These are phyloP conservation scores for Chinchilla lanigera DNA, from an alignment of 2,113 vertebrate species.

Conservation along the genomic window DNA sequence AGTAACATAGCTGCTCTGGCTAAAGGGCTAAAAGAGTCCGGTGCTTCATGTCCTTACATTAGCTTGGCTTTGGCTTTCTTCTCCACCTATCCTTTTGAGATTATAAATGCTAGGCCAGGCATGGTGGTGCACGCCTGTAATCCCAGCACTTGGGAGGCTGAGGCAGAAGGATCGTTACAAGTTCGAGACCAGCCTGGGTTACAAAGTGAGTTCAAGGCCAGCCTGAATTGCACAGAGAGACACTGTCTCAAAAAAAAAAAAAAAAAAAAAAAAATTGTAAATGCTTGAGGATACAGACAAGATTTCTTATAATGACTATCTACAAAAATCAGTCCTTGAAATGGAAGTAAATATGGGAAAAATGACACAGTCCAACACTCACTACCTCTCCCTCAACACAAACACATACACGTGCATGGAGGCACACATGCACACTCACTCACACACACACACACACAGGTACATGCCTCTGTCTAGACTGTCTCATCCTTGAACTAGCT, in stretches of 20 bases:
- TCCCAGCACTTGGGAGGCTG: too few relatives aligned
- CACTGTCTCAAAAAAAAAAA: too few relatives aligned
- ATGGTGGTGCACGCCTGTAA: too few relatives aligned
- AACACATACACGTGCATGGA: neutral
- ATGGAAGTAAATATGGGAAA: neutral
- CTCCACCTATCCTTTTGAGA: neutral
- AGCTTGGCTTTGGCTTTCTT: neutral
- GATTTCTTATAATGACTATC: neutral
- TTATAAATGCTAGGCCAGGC: neutral
- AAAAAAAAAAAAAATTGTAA: neutral
- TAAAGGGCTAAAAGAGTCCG: neutral
- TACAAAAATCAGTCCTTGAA: neutral
- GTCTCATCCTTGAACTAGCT: neutral
- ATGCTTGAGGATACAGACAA: neutral
- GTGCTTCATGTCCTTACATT: neutral
- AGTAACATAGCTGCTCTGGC: neutral
- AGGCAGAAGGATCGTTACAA: too few relatives aligned
- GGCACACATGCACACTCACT: neutral
- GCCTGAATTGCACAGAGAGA: too few relatives aligned
- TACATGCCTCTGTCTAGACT: neutral
- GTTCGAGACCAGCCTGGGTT: too few relatives aligned
- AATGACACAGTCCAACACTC: neutral
- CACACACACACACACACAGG: neutral
- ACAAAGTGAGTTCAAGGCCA: too few relatives aligned
- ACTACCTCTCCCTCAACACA: too few relatives aligned